Evolutionary conservation across 2,113 vertebrate genomes (phyloP).

Genomic region (Chaenogobius annularis): DNA sequence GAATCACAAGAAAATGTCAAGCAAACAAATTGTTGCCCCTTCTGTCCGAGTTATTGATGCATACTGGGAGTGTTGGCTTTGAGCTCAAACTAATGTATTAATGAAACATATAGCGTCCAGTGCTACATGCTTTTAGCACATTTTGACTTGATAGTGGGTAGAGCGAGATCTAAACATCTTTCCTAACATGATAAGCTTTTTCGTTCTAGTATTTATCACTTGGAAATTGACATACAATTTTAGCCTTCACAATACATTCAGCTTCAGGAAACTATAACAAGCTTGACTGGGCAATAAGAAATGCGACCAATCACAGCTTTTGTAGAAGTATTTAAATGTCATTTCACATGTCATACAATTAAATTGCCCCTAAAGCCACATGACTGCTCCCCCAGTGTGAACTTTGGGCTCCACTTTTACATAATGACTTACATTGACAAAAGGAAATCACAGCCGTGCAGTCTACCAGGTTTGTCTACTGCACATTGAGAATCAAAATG

Average conservation of each 20-base stretch:
- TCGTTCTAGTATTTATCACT: neutral
- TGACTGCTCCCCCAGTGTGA: neutral
- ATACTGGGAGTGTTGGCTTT: neutral
- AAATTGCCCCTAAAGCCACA: slow-evolving; percentile 1
- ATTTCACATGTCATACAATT: neutral
- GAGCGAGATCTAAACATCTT: neutral
- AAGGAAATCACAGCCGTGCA: neutral
- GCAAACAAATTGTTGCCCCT: neutral
- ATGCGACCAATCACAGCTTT: neutral
- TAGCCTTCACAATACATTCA: neutral
- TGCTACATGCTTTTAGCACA: neutral
- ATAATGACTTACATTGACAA: neutral
- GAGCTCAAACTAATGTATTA: neutral
- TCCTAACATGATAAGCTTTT: no score
- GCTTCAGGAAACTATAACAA: neutral
- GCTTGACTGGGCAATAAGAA: neutral
- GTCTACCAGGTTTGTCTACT: neutral
- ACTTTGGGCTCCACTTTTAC: no score
- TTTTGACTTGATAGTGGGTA: neutral
- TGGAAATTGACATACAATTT: neutral
- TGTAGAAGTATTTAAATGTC: slow-evolving; percentile 1
- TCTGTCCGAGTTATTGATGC: neutral
- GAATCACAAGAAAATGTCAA: slow-evolving; percentile 8
- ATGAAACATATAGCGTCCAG: neutral
- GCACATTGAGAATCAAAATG: neutral